Evolutionary conservation across 2,888 invertebrate genomes (phyloP).

Genomic region (Nemoura dubitans): DNA sequence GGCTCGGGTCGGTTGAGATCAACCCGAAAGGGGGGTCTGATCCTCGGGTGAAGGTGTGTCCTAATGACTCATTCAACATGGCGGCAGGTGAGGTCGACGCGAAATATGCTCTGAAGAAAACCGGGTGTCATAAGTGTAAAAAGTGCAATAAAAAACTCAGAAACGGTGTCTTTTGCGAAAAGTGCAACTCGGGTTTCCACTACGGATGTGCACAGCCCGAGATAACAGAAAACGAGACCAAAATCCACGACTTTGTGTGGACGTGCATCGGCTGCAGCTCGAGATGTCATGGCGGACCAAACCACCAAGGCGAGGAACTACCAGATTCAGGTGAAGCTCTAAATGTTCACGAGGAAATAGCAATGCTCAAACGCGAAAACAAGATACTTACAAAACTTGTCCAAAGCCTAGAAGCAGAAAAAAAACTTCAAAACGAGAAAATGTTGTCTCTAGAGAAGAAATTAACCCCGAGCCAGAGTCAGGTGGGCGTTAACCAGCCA

Average conservation of each 20-base stretch:
- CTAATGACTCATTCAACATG: neutral
- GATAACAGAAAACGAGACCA: neutral
- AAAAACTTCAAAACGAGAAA: neutral
- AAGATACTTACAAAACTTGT: neutral
- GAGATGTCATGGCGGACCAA: neutral
- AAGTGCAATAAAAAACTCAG: neutral
- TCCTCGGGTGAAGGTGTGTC: too few species aligned
- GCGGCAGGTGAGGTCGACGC: neutral
- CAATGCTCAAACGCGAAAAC: neutral
- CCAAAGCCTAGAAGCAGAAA: neutral
- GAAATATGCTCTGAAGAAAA: neutral
- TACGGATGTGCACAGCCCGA: neutral
- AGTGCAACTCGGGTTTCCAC: neutral
- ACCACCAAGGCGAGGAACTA: neutral
- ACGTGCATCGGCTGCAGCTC: neutral
- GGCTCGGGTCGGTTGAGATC: too few species aligned
- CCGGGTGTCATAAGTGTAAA: neutral
- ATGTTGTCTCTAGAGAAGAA: neutral
- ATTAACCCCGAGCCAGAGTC: neutral
- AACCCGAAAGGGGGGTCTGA: too few species aligned
- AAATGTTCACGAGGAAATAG: neutral
- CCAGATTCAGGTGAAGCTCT: neutral
- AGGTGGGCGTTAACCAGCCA: neutral
- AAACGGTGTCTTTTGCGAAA: neutral
- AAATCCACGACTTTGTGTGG: neutral